Base-by-base conservation (phyloP, 1,140 invertebrate genomes). In the Zeugodacus cucurbitae region DNA sequence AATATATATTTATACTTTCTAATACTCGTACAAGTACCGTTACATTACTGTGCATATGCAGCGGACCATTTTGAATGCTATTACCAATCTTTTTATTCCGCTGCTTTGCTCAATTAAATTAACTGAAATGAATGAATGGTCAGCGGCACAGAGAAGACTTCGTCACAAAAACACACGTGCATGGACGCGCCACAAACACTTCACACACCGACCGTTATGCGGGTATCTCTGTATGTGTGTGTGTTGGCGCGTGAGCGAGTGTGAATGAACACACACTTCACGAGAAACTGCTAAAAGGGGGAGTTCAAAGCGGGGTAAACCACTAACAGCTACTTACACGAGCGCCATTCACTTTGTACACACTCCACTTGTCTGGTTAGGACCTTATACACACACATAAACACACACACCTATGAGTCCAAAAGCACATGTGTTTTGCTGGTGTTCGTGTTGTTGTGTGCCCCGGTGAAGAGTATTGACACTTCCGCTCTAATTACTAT, bases 401-500 rank as follows among this genome's bases (percentile, higher is more conserved):
- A 22, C 37, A 74, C 4, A 74, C 41, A 74, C 20, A 74, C 37
- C 41, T n/a, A 32, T 22, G 20, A 14, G 11, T 14, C 41, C 37
- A 41, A 5, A 14, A 74, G 17, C 48, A 26, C 11, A 4, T 29
- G n/a, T 17, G 11, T 48, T 20, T 48, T n/a, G n/a, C n/a, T n/a
- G 14, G 22, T 59, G 20, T 14, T 59, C n/a, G 58, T 62, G 58
- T 62, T 10, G 58, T 62, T 29, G 34, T 48, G 74, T 82, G 37
- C n/a, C 67, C n/a, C 74, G 44, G 3, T 82, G 74, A 82, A 82
- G 74, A 82, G 74, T 82, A 48, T 82, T 82, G 74, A 82, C 74
- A 82, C 74, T 82, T 82, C 74, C 74, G 74, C 74, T 82, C 74
- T 82, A 82, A 82, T 82, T 82, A 82, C 74, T 44, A 82, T 82